These are phyloP conservation scores for Eutrigla gurnardus DNA, from an alignment of 2,797 vertebrate genomes.

Conservation along the genomic window DNA sequence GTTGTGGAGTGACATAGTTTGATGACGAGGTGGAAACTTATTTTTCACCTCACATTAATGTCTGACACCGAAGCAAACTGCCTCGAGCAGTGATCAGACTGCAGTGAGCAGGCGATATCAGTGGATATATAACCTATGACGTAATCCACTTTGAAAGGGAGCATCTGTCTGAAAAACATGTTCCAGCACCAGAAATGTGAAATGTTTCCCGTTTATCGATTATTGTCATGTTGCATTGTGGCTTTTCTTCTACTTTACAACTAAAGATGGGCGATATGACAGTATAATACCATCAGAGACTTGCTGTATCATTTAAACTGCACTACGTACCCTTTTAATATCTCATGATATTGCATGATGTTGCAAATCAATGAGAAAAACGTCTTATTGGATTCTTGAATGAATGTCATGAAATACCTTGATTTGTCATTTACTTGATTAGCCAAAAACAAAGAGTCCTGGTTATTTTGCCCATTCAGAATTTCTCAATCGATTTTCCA, in stretches of 20 bases:
- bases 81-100: background rate
- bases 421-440: too few species aligned
- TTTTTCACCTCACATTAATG: conserved; percentile 13
- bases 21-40: background rate
- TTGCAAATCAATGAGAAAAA: background rate
- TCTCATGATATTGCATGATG: background rate
- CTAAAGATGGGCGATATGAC: background rate
- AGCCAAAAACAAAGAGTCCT: too few species aligned
- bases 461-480: too few species aligned
- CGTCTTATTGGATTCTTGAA: too few species aligned
- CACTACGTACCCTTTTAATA: background rate
- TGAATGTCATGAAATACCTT: too few species aligned
- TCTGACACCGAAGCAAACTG: background rate
- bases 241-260: background rate
- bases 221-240: background rate
- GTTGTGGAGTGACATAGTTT: too few species aligned
- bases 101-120: background rate
- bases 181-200: background rate
- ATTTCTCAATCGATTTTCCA: too few species aligned
- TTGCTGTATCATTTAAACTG: too few species aligned
- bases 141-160: too few species aligned
- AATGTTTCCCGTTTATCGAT: background rate
- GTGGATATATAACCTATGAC: background rate
- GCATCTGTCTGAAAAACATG: too few species aligned
- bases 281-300: background rate